Evolutionary conservation across 2,888 invertebrate species (phyloP), one percentile per base, ranked within the genome.

Genomic region (Lamellibrachia satsuma): DNA sequence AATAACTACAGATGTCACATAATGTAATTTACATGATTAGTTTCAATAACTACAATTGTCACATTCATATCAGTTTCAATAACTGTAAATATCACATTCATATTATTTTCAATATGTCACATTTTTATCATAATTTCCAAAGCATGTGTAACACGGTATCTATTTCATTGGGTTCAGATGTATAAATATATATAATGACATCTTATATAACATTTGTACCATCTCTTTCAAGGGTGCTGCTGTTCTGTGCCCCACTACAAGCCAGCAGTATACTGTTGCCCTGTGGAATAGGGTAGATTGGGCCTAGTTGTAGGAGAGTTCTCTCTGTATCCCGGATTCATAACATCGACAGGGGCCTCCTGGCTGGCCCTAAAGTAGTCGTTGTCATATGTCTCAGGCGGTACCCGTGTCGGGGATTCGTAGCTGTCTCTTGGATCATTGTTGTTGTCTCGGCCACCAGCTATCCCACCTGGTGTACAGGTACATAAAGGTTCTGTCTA

Each of bases 311-410:
- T 75, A 11, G 92, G 60, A 9, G 93, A 93, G 7, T 52, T 52
- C 15, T 93, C 92, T 22, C 75, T 39, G 91, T 93, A 93, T 15
- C 39, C 90, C 22, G 93, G 93, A 75, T 93, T 93, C 75, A 22
- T 15, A 7, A 75, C 75, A 6, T 75, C 75, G 75, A n/a, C 75
- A 1, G 75, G 75, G 75, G 57, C 15, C 8, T 11, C 57, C n/a
- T 75, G 75, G 75, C 22, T 39, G 55, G 55, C 7, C 55, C 7
- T 55, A 9, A 9, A 22, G 22, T 75, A 15, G 75, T 11, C 22
- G 22, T 22, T 15, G 75, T 4, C 3, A 22, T 75, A 39, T 39
- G 39, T 39, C 39, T 39, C 39, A 39, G 39, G 75, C 15, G 11
- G 75, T 6, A 6, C 75, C 75, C 15, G 15, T 15, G 15, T n/a